A percentile compares a stretch with the other conserved stretches of the same genome.
Evolutionary conservation across 2,113 vertebrate genomes (phyloP).

Genomic region (Anseranas semipalmata): DNA sequence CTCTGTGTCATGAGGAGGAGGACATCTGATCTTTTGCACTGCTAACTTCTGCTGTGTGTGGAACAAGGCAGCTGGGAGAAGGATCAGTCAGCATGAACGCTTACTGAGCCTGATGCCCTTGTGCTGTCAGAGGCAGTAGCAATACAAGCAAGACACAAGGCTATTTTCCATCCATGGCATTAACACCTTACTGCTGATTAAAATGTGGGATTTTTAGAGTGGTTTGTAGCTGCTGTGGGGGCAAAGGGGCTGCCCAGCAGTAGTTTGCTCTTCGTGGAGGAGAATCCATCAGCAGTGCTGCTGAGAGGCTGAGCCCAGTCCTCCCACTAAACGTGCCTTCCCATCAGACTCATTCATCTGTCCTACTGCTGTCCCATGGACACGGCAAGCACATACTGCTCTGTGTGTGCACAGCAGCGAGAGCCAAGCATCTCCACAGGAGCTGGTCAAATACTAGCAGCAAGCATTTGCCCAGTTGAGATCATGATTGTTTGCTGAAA

Average conservation of each 20-base stretch:
- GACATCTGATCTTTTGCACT: neutral
- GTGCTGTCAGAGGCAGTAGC: accelerated
- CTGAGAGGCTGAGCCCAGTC: neutral
- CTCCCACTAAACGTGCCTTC: neutral
- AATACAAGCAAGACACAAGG: neutral
- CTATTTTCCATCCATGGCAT: neutral
- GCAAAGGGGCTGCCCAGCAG: neutral
- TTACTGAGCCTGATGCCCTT: neutral
- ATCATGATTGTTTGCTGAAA: neutral
- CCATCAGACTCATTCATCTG: neutral
- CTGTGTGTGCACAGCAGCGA: neutral
- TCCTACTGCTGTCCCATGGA: neutral
- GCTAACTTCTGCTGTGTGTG: neutral
- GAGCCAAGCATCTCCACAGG: neutral
- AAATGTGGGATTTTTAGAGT: neutral
- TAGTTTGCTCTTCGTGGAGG: neutral
- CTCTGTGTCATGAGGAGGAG: neutral
- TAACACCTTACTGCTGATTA: neutral
- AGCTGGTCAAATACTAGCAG: neutral
- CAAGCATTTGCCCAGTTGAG: neutral
- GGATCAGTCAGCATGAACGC: neutral
- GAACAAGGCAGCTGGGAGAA: neutral
- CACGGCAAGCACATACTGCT: neutral
- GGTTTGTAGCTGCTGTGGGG: neutral
- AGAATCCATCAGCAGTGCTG: neutral